Conservation (phyloP, 1,140 invertebrate genomes). For the Lasioglossum albipes region DNA sequence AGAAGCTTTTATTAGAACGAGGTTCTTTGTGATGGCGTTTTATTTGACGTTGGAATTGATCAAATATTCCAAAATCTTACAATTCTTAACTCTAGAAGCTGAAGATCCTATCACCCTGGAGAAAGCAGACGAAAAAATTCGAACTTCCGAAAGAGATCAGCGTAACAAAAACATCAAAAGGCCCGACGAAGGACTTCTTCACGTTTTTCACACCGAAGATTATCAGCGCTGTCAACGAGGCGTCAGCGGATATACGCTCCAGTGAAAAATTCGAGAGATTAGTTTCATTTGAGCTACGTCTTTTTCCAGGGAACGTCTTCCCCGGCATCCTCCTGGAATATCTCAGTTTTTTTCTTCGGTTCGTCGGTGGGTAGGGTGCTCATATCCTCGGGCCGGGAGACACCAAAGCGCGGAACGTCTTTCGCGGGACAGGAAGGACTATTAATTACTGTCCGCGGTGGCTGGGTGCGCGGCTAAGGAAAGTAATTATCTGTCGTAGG, state of each 20-base stretch:
- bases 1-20: too few relatives aligned
- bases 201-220: too few relatives aligned
- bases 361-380: not conserved
- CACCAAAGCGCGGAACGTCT: conserved; percentile 27
- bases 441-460: conserved; percentile 49
- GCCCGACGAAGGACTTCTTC: too few relatives aligned
- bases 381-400: conserved; percentile 15
- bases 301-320: not conserved
- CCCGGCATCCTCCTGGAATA: too few relatives aligned
- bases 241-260: not conserved
- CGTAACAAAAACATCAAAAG: too few relatives aligned
- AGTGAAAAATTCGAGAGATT: conserved; percentile 16
- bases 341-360: not conserved
- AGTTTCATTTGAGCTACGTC: not conserved
- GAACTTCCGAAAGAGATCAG: too few relatives aligned
- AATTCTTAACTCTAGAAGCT: too few relatives aligned
- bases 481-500: conserved; percentile 76
- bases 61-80: too few relatives aligned
- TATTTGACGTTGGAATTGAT: too few relatives aligned
- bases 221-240: not conserved
- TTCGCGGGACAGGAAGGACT: conserved; percentile 37
- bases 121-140: too few relatives aligned
- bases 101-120: too few relatives aligned
- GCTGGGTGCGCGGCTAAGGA: conserved; percentile 47
- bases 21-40: too few relatives aligned